These are phyloP conservation scores for Siphlonurus alternatus DNA, from an alignment of 2,888 invertebrate species.

Conservation along the genomic window DNA sequence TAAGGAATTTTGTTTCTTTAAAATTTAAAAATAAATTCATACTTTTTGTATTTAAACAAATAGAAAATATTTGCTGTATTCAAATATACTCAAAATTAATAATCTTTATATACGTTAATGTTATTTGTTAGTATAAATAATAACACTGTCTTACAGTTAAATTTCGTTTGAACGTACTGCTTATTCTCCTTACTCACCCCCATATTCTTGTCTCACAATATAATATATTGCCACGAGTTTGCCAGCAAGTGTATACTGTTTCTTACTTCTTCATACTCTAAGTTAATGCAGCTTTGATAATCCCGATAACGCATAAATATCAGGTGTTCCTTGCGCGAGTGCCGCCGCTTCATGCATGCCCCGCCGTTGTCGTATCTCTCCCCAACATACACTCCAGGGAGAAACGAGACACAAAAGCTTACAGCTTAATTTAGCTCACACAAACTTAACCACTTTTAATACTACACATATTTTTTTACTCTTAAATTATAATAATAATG, in stretches of 20 bases:
- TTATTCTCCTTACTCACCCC: background rate
- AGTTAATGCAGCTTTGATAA: background rate
- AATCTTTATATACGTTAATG: no score
- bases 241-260: background rate
- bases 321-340: background rate
- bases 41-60: no score
- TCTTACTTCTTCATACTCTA: background rate
- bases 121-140: no score
- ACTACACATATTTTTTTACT: no score
- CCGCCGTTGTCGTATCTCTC: no score
- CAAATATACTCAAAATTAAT: no score
- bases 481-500: background rate
- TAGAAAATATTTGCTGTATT: no score
- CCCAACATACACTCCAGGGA: background rate
- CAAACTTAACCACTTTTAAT: background rate
- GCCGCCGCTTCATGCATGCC: background rate
- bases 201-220: background rate
- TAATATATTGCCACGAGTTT: background rate
- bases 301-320: background rate
- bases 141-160: no score
- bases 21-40: no score
- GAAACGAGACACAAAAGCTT: background rate
- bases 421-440: background rate
- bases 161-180: no score
- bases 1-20: no score